Base-by-base conservation (phyloP, 1,140 invertebrate genomes). In the Apis dorsata region DNA sequence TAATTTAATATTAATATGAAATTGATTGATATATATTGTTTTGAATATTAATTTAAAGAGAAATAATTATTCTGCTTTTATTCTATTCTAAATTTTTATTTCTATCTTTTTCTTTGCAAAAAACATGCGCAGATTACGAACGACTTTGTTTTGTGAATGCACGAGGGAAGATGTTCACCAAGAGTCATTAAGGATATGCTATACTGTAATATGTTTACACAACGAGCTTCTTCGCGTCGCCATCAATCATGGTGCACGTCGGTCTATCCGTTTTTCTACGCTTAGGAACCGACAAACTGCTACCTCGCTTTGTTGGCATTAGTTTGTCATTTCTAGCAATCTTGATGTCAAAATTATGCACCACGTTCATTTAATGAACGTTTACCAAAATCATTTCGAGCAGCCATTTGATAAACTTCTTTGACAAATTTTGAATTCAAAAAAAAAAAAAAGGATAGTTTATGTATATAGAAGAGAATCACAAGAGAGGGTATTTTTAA, bases 201-300 rank as follows among this genome's bases (percentile, higher is more conserved):
- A 72, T 78, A 62, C 34, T 44, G 5, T 92, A 92, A 92, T 93
- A 91, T 94, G 92, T 93, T 93, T 93, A 93, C 91, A 93, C 86
- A 91, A 87, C 86, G 89, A 89, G 86, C 88, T 91, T 91, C 86
- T 87, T 90, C 86, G 88, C 90, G 80, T 88, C 84, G 86, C 81
- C 93, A 94, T 94, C 92, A 93, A 94, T 93, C 93, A 93, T 90
- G 88, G 70, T n/a, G 12, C 87, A 69, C 74, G 90, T 88, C 89
- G 88, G 88, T 90, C 89, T 70, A 76, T 90, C 88, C 84, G 79
- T 81, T 89, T 66, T 91, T 80, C 85, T 28, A 59, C 70, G 72
- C 63, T 69, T 71, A 72, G n/a, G 10, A 59, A 81, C 72, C 53
- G 79, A 34, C 79, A 76, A 24, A n/a, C 62, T 28, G 66, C 73